Percentiles rank a stretch among this genome's conserved stretches.
Conservation (phyloP, 2,888 invertebrate genomes). For the Brassicogethes aeneus region DNA sequence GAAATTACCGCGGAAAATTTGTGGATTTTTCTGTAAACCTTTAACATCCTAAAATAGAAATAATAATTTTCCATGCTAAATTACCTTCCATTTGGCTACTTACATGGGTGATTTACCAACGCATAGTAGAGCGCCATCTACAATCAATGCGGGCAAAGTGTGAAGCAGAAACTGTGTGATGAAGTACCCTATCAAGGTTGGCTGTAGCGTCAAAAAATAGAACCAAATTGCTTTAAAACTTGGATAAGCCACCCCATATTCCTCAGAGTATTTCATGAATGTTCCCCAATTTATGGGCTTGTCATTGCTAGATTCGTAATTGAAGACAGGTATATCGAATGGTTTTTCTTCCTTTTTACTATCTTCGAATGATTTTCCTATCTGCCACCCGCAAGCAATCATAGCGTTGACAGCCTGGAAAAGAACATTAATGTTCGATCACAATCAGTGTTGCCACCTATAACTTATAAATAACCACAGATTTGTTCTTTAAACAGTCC, state of each 20-base stretch:
- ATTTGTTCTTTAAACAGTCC: too few species aligned
- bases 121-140: slow-evolving; percentile 47
- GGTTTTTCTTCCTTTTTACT: slow-evolving; percentile 9
- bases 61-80: not conserved
- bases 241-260: slow-evolving; percentile 49
- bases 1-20: slow-evolving; percentile 63
- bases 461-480: too few species aligned
- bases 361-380: slow-evolving; percentile 29
- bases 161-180: slow-evolving; percentile 57
- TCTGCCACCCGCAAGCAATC: slow-evolving; percentile 68
- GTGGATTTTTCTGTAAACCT: slow-evolving; percentile 71
- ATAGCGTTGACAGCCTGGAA: slow-evolving; percentile 58
- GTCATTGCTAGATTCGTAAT: slow-evolving; percentile 76
- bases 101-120: slow-evolving; percentile 54
- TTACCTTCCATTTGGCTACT: slow-evolving; percentile 22
- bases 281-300: slow-evolving; percentile 76
- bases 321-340: slow-evolving; percentile 64
- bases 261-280: slow-evolving; percentile 50
- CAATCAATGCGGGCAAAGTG: slow-evolving; percentile 54
- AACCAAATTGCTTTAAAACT: slow-evolving; percentile 61
- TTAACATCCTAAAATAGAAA: slow-evolving; percentile 54
- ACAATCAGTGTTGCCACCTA: too few species aligned
- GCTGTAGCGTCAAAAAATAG: slow-evolving; percentile 56
- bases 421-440: too few species aligned
- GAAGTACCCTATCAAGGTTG: slow-evolving; percentile 47